These are phyloP conservation scores for Ibycter americanus DNA, from an alignment of 2,797 vertebrate genomes.

Conservation along the genomic window DNA sequence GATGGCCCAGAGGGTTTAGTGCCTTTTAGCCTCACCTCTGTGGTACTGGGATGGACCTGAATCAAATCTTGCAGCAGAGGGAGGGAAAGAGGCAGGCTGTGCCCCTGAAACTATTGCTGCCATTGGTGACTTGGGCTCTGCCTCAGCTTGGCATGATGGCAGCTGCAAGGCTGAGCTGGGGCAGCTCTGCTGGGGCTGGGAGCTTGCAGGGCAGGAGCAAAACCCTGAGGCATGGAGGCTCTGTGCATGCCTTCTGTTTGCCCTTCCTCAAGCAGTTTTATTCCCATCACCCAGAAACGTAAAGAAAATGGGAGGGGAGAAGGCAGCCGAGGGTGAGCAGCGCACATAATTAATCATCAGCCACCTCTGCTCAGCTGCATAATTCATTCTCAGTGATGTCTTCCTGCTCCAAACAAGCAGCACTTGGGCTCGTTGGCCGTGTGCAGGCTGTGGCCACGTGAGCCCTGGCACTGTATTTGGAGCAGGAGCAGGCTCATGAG, in stretches of 20 bases:
- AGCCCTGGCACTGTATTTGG: neutral
- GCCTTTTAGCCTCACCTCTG: neutral
- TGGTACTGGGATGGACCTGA: neutral
- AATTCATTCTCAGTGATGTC: neutral
- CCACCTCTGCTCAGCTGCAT: neutral
- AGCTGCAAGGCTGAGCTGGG: neutral
- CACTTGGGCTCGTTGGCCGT: fast-evolving
- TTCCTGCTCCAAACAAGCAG: neutral
- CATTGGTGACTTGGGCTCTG: neutral
- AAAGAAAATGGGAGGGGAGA: neutral
- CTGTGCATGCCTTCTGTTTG: neutral
- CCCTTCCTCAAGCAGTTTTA: neutral
- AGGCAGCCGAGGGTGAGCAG: fast-evolving
- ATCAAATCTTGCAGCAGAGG: neutral
- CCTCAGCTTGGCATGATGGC: neutral
- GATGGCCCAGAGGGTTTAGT: neutral
- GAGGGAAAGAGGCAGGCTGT: neutral
- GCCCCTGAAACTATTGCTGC: neutral
- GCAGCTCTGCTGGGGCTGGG: neutral
- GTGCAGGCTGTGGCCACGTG: neutral
- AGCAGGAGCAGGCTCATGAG: neutral
- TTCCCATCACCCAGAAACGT: neutral
- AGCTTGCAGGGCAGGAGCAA: neutral
- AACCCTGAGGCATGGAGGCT: neutral
- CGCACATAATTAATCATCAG: neutral